Base-by-base conservation (phyloP, 2,113 vertebrate species). In the Odontophorus gujanensis region DNA sequence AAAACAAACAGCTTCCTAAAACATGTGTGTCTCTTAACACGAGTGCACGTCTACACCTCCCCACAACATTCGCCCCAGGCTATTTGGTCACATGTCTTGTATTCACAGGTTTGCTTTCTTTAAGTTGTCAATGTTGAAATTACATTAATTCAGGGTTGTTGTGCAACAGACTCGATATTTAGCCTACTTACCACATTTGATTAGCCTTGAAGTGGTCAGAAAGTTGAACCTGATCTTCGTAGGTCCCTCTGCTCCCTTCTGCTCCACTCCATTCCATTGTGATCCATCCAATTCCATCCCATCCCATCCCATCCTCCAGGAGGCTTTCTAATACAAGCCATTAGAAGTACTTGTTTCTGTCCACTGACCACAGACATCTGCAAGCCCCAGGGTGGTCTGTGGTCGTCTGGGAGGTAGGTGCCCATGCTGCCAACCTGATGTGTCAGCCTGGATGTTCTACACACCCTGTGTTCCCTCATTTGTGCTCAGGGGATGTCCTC, bases 101-200 rank as follows among this genome's bases (percentile, higher is more conserved):
- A 59, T 32, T 63, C 78, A 89, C 38, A 79, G 21, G 12, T 26
- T 85, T 81, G 24, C 59, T 75, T 87, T 55, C 38, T 63, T 28
- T 25, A 32, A 75, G 34, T 4, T 87, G 47, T 73, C 40, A 40
- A 14, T 28, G 79, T 7, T 4, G 22, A 85, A 89, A 76, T 61
- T 17, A 38, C 32, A 32, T 65, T 91, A 79, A 72, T 68, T 68
- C 34, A 43, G 6, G 10, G 13, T 30, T 63, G 8, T n/a, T 72
- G 43, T 73, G 25, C 40, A 73, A 2, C 0, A 0, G 4, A 51
- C 1, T 51, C 61, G 22, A 14, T 28, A n/a, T 51, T 90, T 51
- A 68, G 43, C 11, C 18, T 32, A 57, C 28, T 32, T 57, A 20
- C 11, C 36, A 28, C 8, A 18, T 28, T 40, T 40, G 61, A 38